phyloP scores from a whole-genome alignment of 30 jellyfish, hydroid and myxozoan species.

The Haliclystus octoradiatus region DNA sequence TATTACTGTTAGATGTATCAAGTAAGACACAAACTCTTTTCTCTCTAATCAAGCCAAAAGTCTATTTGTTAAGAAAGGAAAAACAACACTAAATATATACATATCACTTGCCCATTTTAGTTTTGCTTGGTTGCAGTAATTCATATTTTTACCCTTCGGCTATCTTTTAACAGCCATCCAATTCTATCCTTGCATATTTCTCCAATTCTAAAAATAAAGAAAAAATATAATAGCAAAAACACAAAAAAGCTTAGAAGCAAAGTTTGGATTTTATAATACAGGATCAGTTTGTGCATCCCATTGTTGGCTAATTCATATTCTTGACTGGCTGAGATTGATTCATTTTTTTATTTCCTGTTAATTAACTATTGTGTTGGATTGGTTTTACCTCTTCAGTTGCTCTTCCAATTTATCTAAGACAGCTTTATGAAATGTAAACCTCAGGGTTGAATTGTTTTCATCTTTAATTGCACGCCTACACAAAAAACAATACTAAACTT shows the following conservation, averaged over 20 bases:
- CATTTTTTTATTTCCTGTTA: no score
- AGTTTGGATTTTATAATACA: no score
- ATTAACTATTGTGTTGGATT: no score
- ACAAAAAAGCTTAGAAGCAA: not conserved
- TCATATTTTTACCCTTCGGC: conserved; percentile 49
- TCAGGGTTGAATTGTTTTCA: no score
- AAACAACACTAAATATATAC: not conserved
- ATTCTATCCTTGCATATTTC: conserved; percentile 53
- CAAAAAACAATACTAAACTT: no score
- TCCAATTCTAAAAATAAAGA: conserved; percentile 18
- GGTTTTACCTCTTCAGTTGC: no score
- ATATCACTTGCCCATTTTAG: not conserved
- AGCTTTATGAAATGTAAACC: no score
- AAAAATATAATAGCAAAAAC: not conserved
- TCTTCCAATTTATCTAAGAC: no score
- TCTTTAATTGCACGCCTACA: no score
- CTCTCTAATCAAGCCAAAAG: conserved; percentile 63
- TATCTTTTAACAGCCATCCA: conserved; percentile 55
- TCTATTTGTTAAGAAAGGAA: conserved; percentile 11
- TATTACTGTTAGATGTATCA: conserved; percentile 61
- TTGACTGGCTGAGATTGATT: no score
- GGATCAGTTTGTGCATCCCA: no score
- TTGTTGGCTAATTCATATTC: no score
- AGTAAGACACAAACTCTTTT: conserved; percentile 46
- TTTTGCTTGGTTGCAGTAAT: not conserved